phyloP scores from a whole-genome alignment of 2,888 invertebrate genomes.

The Ormyrus thymus region DNA sequence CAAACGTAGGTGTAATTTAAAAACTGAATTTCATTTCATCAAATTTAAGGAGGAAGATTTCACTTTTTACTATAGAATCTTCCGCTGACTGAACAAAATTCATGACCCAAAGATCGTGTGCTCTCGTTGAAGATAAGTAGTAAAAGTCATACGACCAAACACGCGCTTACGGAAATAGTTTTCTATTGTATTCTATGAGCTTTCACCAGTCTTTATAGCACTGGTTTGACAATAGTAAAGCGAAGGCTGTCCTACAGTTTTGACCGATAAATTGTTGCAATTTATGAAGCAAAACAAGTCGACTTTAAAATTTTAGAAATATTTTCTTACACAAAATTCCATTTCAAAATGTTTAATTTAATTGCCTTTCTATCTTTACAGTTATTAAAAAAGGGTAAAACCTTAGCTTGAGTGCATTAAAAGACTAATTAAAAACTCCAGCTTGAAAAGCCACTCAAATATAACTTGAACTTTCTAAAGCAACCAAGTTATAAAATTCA shows the following conservation, averaged over 20 bases:
- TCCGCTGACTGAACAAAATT: not conserved
- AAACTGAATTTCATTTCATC: not conserved
- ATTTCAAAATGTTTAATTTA: too few relatives aligned
- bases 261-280: not conserved
- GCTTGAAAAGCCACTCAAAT: too few relatives aligned
- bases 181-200: conserved; percentile 33
- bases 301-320: too few relatives aligned
- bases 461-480: too few relatives aligned
- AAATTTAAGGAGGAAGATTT: not conserved
- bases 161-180: conserved; percentile 19
- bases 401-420: too few relatives aligned
- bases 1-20: not conserved
- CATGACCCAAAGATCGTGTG: not conserved
- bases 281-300: too few relatives aligned
- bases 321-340: too few relatives aligned
- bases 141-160: conserved; percentile 11
- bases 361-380: too few relatives aligned
- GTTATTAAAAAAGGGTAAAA: too few relatives aligned
- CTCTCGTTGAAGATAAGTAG: conserved; percentile 9
- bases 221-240: not conserved
- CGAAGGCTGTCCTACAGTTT: not conserved
- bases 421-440: too few relatives aligned
- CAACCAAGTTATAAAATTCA: not conserved
- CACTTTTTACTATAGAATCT: not conserved
- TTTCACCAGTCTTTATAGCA: conserved; percentile 12